These are phyloP conservation scores for Oreochromis mossambicus DNA, from an alignment of 2,797 vertebrate genomes.

Conservation along the genomic window DNA sequence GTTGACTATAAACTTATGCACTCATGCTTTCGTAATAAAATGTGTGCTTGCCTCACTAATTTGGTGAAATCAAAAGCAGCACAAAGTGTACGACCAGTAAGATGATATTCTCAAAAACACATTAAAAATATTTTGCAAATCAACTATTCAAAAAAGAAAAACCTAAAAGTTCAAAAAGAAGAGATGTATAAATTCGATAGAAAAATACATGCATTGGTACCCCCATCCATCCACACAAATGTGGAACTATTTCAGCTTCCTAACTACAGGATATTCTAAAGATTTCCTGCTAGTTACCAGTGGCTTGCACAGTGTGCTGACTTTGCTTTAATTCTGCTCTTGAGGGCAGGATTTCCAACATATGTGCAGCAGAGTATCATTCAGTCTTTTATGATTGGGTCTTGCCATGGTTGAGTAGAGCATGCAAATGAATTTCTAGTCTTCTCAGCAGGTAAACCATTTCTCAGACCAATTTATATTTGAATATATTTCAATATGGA, in stretches of 20 bases:
- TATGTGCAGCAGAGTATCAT: constrained; percentile 1
- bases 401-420: neutral
- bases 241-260: neutral
- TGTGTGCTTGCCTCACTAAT: neutral
- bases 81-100: neutral
- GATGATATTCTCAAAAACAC: neutral
- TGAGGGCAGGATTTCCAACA: neutral
- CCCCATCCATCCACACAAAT: neutral
- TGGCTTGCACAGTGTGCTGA: constrained; percentile 20
- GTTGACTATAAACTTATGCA: neutral
- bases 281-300: neutral
- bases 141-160: neutral
- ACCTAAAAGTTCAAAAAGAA: neutral
- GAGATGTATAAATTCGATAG: neutral
- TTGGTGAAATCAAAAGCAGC: neutral
- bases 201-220: neutral
- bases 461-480: neutral
- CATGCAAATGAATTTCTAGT: constrained; percentile 21
- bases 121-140: neutral
- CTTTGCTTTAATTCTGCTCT: neutral
- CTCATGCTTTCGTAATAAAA: neutral
- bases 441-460: constrained; percentile 6
- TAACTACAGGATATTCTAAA: neutral
- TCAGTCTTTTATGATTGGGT: neutral
- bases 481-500: constrained; percentile 2